Conservation (phyloP, 2,113 vertebrate species). For the Centropus unirufus region DNA sequence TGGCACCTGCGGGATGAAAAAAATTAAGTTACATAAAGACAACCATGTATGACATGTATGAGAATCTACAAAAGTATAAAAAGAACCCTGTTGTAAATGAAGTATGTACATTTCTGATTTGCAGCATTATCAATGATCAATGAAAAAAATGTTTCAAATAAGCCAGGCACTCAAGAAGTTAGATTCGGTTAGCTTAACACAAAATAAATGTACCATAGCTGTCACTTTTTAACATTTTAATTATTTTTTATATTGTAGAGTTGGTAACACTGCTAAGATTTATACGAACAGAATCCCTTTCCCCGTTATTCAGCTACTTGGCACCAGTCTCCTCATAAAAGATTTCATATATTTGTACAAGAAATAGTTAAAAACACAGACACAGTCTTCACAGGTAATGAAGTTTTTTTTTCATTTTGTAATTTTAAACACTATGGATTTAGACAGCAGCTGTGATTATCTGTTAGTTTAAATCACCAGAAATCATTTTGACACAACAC, state of each 20-base stretch:
- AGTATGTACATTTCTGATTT: constrained; percentile 98
- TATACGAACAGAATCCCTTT: constrained; percentile 97
- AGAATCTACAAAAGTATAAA: constrained; percentile 98
- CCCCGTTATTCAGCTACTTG: constrained; percentile 96
- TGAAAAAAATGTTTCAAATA: constrained; percentile 92
- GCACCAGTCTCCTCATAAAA: constrained; percentile 99
- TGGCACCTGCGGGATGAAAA: constrained; percentile 98
- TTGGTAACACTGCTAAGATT: constrained; percentile 99
- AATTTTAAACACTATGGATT: constrained; percentile 98
- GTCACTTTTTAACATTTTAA: constrained; percentile 98
- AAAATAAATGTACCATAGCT: constrained; percentile 98
- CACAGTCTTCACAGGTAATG: constrained; percentile 99
- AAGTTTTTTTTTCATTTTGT: constrained; percentile 95
- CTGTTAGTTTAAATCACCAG: constrained; percentile 99
- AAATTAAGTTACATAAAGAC: constrained; percentile 98
- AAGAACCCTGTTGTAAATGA: constrained; percentile 98
- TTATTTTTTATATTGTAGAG: constrained; percentile 93
- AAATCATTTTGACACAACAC: constrained; percentile 99
- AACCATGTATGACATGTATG: constrained; percentile 96
- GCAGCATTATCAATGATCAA: constrained; percentile 98
- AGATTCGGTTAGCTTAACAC: constrained; percentile 97
- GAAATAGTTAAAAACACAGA: constrained; percentile 99
- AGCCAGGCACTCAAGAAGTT: constrained; percentile 98
- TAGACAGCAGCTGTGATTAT: constrained; percentile 99
- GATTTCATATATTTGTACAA: constrained; percentile 99